Conservation (phyloP, 2,113 vertebrate genomes). For the Catagonus wagneri region DNA sequence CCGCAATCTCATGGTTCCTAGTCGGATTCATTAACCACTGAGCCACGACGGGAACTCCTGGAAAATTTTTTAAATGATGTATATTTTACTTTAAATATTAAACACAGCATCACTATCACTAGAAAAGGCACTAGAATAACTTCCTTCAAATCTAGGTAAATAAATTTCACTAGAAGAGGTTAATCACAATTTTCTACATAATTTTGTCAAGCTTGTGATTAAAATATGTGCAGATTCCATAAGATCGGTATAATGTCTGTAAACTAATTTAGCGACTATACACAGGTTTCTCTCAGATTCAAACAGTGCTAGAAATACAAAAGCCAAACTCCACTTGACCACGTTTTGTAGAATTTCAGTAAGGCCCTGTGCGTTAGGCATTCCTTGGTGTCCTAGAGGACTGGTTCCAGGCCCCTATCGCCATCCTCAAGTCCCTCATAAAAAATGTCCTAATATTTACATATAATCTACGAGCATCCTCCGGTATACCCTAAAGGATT, state of each 20-base stretch:
- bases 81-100: slow-evolving; percentile 49
- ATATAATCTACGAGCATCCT: not conserved
- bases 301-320: slow-evolving; percentile 32
- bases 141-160: slow-evolving; percentile 48
- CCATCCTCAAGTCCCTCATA: not conserved
- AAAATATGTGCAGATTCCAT: not conserved
- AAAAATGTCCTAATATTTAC: not conserved
- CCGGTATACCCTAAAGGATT: not conserved
- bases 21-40: no score
- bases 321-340: slow-evolving; percentile 3
- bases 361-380: not conserved
- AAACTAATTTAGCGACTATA: slow-evolving; percentile 47
- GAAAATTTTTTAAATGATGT: not conserved
- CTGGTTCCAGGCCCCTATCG: not conserved
- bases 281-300: not conserved
- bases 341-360: slow-evolving; percentile 38
- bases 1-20: no score
- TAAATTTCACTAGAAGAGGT: slow-evolving; percentile 1
- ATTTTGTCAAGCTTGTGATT: not conserved
- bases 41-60: no score
- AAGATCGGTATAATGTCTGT: not conserved
- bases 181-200: slow-evolving; percentile 15
- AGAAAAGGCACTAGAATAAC: slow-evolving; percentile 3
- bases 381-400: not conserved
- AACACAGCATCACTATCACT: not conserved